Conservation (phyloP, 2,113 vertebrate genomes). For the Gasterosteus aculeatus region DNA sequence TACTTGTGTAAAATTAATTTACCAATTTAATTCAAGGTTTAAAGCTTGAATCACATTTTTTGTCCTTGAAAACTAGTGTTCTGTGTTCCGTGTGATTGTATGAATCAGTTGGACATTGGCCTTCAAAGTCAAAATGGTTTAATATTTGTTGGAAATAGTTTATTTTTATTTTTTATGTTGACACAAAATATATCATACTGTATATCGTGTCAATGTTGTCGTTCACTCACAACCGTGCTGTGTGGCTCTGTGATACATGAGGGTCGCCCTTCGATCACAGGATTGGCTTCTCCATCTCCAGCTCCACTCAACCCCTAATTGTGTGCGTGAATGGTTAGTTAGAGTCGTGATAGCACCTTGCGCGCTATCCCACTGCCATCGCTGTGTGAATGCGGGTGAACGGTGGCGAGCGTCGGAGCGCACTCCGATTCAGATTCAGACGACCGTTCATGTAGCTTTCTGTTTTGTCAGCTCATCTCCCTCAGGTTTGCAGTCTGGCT, state of each 20-base stretch:
- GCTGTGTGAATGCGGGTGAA: too few relatives aligned
- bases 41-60: not conserved
- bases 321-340: too few relatives aligned
- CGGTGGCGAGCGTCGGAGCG: too few relatives aligned
- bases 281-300: too few relatives aligned
- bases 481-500: conserved; percentile 58
- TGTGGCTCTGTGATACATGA: not conserved
- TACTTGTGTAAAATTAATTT: not conserved
- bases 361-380: too few relatives aligned
- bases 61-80: not conserved
- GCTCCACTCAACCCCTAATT: not conserved
- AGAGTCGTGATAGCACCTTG: too few relatives aligned
- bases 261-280: too few relatives aligned
- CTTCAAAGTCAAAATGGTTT: not conserved
- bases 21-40: not conserved
- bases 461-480: conserved; percentile 73
- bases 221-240: not conserved
- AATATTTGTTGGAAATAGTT: not conserved
- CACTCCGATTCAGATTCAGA: not conserved
- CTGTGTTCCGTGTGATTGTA: not conserved
- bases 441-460: conserved; percentile 40
- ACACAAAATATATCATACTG: not conserved
- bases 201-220: not conserved
- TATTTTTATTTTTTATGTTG: not conserved
- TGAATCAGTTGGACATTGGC: not conserved